A percentile compares a stretch with the other conserved stretches of the same genome.
These are phyloP conservation scores for Mythimna vitellina DNA, from an alignment of 2,888 invertebrate genomes.

Conservation along the genomic window DNA sequence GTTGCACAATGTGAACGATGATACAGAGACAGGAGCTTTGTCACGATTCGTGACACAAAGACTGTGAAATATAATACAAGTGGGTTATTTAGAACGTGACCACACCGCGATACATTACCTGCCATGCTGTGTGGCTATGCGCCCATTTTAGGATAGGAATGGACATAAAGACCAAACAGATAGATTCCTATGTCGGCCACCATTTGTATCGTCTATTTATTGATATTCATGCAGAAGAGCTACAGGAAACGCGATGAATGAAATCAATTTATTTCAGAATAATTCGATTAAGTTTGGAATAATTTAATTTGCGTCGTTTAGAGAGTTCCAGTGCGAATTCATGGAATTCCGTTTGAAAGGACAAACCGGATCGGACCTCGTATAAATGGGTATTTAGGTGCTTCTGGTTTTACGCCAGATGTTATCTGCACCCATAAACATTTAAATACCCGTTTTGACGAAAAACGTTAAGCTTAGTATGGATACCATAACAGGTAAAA, in stretches of 20 bases:
- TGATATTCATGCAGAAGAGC: conserved; percentile 25
- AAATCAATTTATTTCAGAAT: conserved; percentile 40
- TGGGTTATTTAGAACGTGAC: conserved; percentile 87
- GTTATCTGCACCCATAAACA: conserved; percentile 42
- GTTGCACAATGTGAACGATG: conserved; percentile 81
- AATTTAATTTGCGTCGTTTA: conserved; percentile 47
- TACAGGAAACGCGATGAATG: conserved; percentile 21
- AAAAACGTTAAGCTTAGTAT: conserved; percentile 20
- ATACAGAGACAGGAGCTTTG: conserved; percentile 79
- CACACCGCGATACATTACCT: conserved; percentile 78
- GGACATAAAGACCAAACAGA: conserved; percentile 46
- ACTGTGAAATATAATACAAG: conserved; percentile 83
- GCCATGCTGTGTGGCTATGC: conserved; percentile 70
- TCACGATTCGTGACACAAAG: conserved; percentile 81
- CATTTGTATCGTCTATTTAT: conserved; percentile 1
- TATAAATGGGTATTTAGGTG: conserved; percentile 59
- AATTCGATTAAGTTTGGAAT: conserved; percentile 48
- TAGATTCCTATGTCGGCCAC: neutral
- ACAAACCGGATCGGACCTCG: conserved; percentile 48
- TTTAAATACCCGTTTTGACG: conserved; percentile 29
- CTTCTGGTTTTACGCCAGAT: conserved; percentile 64
- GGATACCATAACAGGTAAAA: conserved; percentile 22
- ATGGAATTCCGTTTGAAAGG: conserved; percentile 47
- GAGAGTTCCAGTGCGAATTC: conserved; percentile 42
- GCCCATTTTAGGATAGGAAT: conserved; percentile 70